Evolutionary conservation across 2,888 invertebrate species (phyloP), one percentile per base, ranked within the genome.

Genomic region (Sarcophaga variegata): DNA sequence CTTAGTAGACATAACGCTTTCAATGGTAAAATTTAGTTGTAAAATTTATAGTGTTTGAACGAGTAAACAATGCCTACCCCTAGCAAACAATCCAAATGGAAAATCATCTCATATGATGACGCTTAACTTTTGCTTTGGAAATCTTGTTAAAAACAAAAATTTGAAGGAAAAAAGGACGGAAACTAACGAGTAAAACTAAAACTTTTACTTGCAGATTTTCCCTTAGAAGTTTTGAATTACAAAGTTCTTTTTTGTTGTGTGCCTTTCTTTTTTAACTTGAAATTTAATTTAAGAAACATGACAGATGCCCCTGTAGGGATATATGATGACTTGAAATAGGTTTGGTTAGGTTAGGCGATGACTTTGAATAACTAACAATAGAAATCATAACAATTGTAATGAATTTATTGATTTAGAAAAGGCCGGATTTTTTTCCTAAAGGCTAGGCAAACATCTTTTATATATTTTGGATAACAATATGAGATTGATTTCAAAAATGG

Each of bases 11-110:
- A 17, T 63, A 70, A 66, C 70, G 25, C 74, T 67, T 63, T 49
- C 62, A 49, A 74, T 27, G 62, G 2, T 64, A 62, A 78, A 69
- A 83, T 79, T 83, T 59, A 75, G 45, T 79, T 83, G 54, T 75
- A 45, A 64, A 71, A 25, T 77, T 76, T 66, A 77, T 67, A 45
- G n/a, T 22, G 54, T 69, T 45, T n/a, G 20, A 62, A 54, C 45
- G 59, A 27, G 37, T 59, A n/a, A 17, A 80, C 54, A 62, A 59
- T 22, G 70, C 37, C 37, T 64, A 3, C 25, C 67, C n/a, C 22
- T 14, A 27, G 14, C 47, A 8, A 69, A 69, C n/a, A 72, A 62
- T 37, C 20, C 6, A 69, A 69, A 25, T 71, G 12, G 20, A 47
- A n/a, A 6, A n/a, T n/a, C 66, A n/a, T 22, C 64, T 64, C 64